Base-by-base conservation (phyloP, 2,797 vertebrate genomes). In the Neopelma chrysocephalum region DNA sequence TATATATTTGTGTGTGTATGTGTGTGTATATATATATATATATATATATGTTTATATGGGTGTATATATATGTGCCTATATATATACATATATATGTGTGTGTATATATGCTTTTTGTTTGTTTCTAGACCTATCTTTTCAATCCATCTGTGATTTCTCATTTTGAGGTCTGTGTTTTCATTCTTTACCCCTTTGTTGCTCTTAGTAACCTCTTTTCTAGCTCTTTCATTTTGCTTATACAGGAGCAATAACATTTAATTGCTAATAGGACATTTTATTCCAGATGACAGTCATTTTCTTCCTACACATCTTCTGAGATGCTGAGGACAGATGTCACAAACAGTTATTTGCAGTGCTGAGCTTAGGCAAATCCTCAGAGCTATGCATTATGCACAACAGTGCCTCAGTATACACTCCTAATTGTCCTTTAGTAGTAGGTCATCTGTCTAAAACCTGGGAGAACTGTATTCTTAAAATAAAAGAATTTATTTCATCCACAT, bases 401-500 rank as follows among this genome's bases (percentile, higher is more conserved):
- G 48, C 45, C 56, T 87, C 75, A 43, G 34, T 61, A 23, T 60
- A 15, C n/a, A 50, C 57, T 90, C 54, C 58, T 96, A 83, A 78
- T 88, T 84, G 85, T 70, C 58, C 42, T 88, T 77, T 61, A 47
- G 56, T 91, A 89, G 78, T 91, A 89, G 75, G 64, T 96, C 89
- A 91, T 92, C 76, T 97, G 89, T 90, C 94, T 89, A 73, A 94
- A 96, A 95, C 66, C 66, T 93, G 89, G 34, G 51, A 90, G 50
- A 88, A 81, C 26, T 82, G 90, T 91, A 7, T 84, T 79, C 89
- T 65, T 89, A 70, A 81, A 95, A 72, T 81, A 60, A 93, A 95
- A 65, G 82, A 89, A 93, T 91, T 93, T 92, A 84, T 97, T 95
- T 94, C 27, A 84, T 94, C 57, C 42, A 2, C 86, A 60, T 90